phyloP scores from a whole-genome alignment of 2,888 invertebrate species.

The Galeopsomyia nigrocyanea region DNA sequence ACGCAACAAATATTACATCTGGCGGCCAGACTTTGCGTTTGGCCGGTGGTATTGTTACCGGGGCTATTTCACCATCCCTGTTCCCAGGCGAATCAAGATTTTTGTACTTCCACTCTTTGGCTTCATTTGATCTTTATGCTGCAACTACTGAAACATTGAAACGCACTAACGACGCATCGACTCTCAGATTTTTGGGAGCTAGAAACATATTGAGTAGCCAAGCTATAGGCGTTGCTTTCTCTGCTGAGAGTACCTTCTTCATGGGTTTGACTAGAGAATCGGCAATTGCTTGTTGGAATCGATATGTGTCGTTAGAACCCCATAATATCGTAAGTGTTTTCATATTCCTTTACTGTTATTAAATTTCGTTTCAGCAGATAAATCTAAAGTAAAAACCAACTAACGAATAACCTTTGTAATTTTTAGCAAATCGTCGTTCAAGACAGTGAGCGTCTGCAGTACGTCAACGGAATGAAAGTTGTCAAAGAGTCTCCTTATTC shows the following conservation, averaged over 20 bases:
- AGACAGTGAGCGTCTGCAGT: too few species aligned
- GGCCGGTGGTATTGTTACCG: slow-evolving; percentile 78
- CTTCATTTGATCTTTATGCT: slow-evolving; percentile 51
- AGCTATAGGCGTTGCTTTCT: slow-evolving; percentile 43
- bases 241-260: slow-evolving; percentile 60
- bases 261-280: slow-evolving; percentile 63
- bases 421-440: too few species aligned
- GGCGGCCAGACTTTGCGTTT: slow-evolving; percentile 71
- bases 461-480: too few species aligned
- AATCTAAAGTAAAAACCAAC: too few species aligned
- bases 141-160: slow-evolving; percentile 41
- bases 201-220: slow-evolving; percentile 49
- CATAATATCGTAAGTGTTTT: slow-evolving; percentile 56
- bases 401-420: too few species aligned
- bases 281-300: slow-evolving; percentile 65
- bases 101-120: slow-evolving; percentile 54
- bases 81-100: slow-evolving; percentile 29
- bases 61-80: slow-evolving; percentile 73
- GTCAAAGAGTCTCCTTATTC: too few species aligned
- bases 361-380: too few species aligned
- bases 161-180: slow-evolving; percentile 17
- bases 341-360: too few species aligned
- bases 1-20: slow-evolving; percentile 16
- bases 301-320: slow-evolving; percentile 52
- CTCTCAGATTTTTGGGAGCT: slow-evolving; percentile 45